Evolutionary conservation across 1,140 invertebrate genomes (phyloP).

Genomic region (Drosophila sucinea): DNA sequence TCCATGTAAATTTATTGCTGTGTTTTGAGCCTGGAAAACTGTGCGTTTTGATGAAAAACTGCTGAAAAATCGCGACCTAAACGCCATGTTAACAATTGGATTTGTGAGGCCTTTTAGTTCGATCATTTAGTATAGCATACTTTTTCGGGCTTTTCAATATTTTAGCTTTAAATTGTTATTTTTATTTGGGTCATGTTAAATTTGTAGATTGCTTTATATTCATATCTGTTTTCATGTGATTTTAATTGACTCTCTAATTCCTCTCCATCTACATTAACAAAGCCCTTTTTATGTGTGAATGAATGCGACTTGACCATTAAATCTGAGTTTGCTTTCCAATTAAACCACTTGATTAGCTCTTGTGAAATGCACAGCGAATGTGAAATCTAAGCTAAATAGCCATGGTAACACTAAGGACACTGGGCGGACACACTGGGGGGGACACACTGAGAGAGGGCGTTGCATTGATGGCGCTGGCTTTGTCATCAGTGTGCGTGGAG

Average conservation of each 20-base stretch:
- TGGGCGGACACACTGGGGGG: neutral
- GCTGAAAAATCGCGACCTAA: too few species aligned
- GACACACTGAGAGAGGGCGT: neutral
- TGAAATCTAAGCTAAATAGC: constrained; percentile 9
- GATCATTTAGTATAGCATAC: too few species aligned
- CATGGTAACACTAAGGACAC: neutral
- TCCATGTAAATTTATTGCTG: too few species aligned
- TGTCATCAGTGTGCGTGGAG: constrained; percentile 55
- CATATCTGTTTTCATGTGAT: constrained; percentile 22
- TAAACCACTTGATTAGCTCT: constrained; percentile 76
- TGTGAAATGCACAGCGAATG: constrained; percentile 31
- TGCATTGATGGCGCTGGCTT: constrained; percentile 11
- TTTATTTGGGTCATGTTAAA: neutral
- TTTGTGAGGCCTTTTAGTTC: too few species aligned
- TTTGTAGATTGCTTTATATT: neutral
- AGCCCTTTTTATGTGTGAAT: constrained; percentile 55
- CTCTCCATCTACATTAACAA: constrained; percentile 34
- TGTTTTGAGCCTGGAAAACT: too few species aligned
- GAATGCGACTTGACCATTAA: constrained; percentile 69
- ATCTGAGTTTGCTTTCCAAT: constrained; percentile 78
- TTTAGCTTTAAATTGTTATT: neutral
- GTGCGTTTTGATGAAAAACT: too few species aligned
- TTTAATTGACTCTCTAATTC: constrained; percentile 27
- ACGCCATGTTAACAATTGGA: too few species aligned
- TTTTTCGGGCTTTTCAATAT: too few species aligned